Evolutionary conservation across 2,113 vertebrate species (phyloP).

Genomic region (Trematocara unimaculatum): DNA sequence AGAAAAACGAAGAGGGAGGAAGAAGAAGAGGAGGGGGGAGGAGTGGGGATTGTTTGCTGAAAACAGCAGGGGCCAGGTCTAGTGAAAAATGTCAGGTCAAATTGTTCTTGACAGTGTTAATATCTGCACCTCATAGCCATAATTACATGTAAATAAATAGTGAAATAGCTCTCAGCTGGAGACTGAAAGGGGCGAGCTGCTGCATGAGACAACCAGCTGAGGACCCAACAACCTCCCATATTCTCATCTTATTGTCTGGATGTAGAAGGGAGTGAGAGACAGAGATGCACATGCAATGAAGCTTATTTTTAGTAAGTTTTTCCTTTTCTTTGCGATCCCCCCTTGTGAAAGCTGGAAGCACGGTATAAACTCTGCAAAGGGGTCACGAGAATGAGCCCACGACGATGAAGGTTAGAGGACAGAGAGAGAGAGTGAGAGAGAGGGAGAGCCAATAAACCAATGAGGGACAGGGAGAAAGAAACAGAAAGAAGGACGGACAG

Average conservation of each 20-base stretch:
- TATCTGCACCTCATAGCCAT: constrained; percentile 99
- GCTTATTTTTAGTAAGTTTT: background rate
- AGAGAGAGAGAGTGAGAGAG: background rate
- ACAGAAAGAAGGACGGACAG: background rate
- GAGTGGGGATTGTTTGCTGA: constrained; percentile 63
- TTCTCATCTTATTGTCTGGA: constrained; percentile 35
- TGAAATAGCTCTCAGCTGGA: constrained; percentile 99
- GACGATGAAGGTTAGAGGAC: background rate
- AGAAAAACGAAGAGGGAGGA: background rate
- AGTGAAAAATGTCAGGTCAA: constrained; percentile 99
- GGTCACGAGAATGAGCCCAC: background rate
- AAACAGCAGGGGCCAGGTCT: constrained; percentile 80
- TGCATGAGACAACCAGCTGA: constrained; percentile 84
- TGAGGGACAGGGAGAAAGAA: constrained; percentile 19
- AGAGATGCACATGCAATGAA: background rate
- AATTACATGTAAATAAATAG: constrained; percentile 99
- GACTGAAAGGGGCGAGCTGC: constrained; percentile 74
- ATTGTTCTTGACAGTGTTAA: constrained; percentile 99
- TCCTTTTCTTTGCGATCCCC: background rate
- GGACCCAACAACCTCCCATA: constrained; percentile 65
- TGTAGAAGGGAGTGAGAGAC: background rate
- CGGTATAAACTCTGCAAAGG: background rate
- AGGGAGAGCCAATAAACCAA: background rate
- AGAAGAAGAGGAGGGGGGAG: background rate
- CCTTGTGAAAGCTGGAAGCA: background rate